Percentiles rank a stretch among this genome's conserved stretches.
Evolutionary conservation across 2,888 invertebrate species (phyloP).

Genomic region (Polymixis lichenea): DNA sequence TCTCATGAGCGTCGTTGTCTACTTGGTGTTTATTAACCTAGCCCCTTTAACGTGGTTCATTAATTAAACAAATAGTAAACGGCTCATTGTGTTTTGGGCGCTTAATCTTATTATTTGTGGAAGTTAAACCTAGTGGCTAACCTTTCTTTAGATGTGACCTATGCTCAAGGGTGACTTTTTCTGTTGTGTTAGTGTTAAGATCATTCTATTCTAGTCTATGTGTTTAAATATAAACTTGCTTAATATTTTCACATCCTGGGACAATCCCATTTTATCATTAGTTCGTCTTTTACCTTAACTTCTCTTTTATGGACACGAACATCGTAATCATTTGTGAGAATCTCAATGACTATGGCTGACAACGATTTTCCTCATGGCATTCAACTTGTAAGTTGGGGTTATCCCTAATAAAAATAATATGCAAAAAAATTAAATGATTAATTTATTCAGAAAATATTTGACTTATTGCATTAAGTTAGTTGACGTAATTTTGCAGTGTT

Average conservation of each 20-base stretch:
- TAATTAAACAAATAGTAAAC: not conserved
- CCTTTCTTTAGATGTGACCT: not conserved
- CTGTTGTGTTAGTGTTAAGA: not conserved
- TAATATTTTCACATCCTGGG: too few species aligned
- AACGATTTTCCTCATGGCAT: not conserved
- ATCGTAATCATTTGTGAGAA: not conserved
- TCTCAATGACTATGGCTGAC: not conserved
- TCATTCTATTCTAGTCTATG: not conserved
- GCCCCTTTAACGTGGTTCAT: conserved; percentile 20
- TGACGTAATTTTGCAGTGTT: not conserved
- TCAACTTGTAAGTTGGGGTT: not conserved
- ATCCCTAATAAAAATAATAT: not conserved
- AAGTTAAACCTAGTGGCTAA: not conserved
- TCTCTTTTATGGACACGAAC: not conserved
- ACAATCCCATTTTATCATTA: not conserved
- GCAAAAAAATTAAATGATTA: not conserved
- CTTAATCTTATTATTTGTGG: not conserved
- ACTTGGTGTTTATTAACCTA: conserved; percentile 39
- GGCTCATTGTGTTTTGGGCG: not conserved
- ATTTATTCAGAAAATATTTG: not conserved
- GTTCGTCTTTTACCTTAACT: not conserved
- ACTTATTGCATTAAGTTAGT: not conserved
- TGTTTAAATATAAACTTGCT: too few species aligned
- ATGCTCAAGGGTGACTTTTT: not conserved
- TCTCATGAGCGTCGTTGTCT: conserved; percentile 29